These are phyloP conservation scores for Notospermus geniculatus DNA, from an alignment of 1,140 invertebrate genomes.

Conservation along the genomic window DNA sequence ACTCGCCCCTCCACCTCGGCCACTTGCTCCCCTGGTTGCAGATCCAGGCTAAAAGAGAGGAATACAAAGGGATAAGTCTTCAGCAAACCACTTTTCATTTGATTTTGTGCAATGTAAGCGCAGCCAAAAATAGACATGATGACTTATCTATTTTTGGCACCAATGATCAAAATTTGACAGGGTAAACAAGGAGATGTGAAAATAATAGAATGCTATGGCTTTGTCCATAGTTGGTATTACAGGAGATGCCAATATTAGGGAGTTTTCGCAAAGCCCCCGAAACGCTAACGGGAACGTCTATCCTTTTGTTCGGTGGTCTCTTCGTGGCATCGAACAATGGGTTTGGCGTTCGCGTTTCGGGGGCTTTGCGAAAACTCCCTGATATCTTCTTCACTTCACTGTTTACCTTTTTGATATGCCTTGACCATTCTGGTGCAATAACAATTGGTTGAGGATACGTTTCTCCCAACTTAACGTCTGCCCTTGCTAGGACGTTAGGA, in stretches of 20 bases:
- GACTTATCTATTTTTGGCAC: too few relatives aligned
- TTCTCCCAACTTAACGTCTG: constrained; percentile 32
- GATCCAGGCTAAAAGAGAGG: constrained; percentile 1
- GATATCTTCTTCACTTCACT: constrained; percentile 13
- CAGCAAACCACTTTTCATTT: not conserved
- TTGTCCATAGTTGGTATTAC: too few relatives aligned
- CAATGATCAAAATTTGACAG: too few relatives aligned
- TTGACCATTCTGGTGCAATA: constrained; percentile 41
- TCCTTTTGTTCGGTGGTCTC: too few relatives aligned
- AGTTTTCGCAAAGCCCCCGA: too few relatives aligned
- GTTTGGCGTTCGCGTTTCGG: too few relatives aligned
- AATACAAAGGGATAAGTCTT: not conserved
- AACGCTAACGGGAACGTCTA: too few relatives aligned
- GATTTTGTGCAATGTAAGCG: not conserved
- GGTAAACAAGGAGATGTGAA: too few relatives aligned
- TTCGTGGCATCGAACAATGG: too few relatives aligned
- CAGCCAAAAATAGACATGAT: not conserved
- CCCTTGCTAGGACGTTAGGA: constrained; percentile 24
- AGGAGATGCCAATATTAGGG: too few relatives aligned
- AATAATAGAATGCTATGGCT: too few relatives aligned
- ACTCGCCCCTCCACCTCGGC: constrained; percentile 6
- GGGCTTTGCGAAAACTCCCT: too few relatives aligned
- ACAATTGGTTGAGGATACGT: constrained; percentile 40
- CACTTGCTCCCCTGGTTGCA: constrained; percentile 14
- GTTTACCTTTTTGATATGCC: constrained; percentile 29